A percentile compares a stretch with the other conserved stretches of the same genome.
Conservation (phyloP, 2,113 vertebrate genomes). For the Nyctibius bracteatus region DNA sequence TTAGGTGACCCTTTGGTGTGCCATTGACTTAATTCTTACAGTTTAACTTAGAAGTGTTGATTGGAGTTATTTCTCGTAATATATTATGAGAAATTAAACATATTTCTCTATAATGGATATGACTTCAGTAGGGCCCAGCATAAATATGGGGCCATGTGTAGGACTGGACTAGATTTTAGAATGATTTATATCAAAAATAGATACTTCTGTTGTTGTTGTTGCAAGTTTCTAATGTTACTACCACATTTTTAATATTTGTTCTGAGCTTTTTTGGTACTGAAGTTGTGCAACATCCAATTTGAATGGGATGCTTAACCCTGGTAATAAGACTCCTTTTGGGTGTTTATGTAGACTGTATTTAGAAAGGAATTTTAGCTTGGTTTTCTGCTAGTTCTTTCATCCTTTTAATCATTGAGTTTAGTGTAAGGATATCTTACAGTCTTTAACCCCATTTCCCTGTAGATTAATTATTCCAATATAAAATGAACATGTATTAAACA, state of each 20-base stretch:
- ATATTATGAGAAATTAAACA: too few species aligned
- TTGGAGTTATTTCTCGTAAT: background rate
- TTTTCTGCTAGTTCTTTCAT: background rate
- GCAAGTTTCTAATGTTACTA: background rate
- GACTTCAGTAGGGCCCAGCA: background rate
- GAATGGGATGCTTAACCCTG: background rate
- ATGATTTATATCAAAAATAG: background rate
- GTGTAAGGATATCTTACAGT: background rate
- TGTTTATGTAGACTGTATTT: background rate
- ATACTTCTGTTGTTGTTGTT: background rate
- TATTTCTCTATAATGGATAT: background rate
- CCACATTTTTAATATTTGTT: background rate
- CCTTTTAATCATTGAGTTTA: background rate
- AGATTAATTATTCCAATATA: constrained; percentile 6
- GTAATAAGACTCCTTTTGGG: background rate
- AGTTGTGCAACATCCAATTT: background rate
- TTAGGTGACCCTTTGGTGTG: background rate
- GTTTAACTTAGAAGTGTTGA: background rate
- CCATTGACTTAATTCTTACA: background rate
- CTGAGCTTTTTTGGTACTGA: background rate
- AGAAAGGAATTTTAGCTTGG: background rate
- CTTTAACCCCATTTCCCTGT: background rate
- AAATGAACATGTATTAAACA: background rate
- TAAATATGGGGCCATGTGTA: background rate
- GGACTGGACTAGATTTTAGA: background rate